Percentiles rank a stretch among this genome's conserved stretches.
These are phyloP conservation scores for Cephus spinipes DNA, from an alignment of 2,888 invertebrate genomes.

Conservation along the genomic window DNA sequence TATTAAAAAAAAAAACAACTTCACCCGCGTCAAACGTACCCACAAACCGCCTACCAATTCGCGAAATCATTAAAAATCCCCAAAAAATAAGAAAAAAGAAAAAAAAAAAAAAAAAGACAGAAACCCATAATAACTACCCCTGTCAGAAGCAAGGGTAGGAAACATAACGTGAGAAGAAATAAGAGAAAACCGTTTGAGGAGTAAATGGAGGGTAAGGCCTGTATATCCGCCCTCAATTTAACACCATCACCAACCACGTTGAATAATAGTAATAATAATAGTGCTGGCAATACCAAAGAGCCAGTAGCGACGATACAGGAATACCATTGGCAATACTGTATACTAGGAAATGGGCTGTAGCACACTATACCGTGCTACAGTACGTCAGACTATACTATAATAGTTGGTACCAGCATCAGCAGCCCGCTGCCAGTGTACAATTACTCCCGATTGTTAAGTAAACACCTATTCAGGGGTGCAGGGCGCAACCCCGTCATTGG, in stretches of 20 bases:
- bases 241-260: neutral
- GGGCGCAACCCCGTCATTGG: slow-evolving; percentile 2
- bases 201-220: neutral
- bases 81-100: neutral
- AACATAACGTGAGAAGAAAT: neutral
- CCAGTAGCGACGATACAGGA: neutral
- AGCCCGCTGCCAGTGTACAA: slow-evolving; percentile 16
- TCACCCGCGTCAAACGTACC: neutral
- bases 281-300: neutral
- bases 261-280: neutral
- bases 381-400: neutral
- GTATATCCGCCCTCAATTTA: neutral
- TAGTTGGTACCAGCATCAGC: neutral
- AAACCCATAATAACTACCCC: neutral
- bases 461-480: slow-evolving; percentile 14
- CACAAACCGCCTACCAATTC: neutral
- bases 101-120: neutral
- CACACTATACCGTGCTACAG: neutral
- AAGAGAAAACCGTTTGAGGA: neutral
- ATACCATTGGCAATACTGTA: neutral
- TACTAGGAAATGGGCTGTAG: neutral
- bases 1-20: neutral
- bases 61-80: neutral
- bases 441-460: slow-evolving; percentile 24
- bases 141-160: neutral